These are phyloP conservation scores for Lerista edwardsae DNA, from an alignment of 2,797 vertebrate species.

Conservation along the genomic window DNA sequence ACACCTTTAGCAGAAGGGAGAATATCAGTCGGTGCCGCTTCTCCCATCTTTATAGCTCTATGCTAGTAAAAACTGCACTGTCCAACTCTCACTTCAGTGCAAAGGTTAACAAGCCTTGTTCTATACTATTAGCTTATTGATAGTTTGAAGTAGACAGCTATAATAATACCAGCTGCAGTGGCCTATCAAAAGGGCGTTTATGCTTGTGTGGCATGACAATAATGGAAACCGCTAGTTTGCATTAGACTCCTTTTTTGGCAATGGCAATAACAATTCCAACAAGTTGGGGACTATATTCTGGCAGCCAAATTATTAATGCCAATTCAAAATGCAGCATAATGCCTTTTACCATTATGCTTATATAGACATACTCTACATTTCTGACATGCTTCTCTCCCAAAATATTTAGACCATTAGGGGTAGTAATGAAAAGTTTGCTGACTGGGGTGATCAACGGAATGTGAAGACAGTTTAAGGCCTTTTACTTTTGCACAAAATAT, in stretches of 20 bases:
- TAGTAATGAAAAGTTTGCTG: constrained; percentile 79
- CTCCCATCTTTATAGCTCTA: background rate
- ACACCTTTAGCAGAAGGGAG: background rate
- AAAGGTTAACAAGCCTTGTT: background rate
- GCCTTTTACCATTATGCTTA: constrained; percentile 68
- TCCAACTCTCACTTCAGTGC: background rate
- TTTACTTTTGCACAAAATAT: constrained; percentile 80
- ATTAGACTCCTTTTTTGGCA: constrained; percentile 62
- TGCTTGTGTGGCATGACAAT: constrained; percentile 6
- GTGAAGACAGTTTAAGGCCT: constrained; percentile 83
- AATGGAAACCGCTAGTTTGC: constrained; percentile 51
- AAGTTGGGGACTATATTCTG: constrained; percentile 64
- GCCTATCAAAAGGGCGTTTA: constrained; percentile 47
- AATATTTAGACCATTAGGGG: constrained; percentile 79
- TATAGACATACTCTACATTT: constrained; percentile 72
- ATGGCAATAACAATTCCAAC: constrained; percentile 65
- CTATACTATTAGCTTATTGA: constrained; percentile 1
- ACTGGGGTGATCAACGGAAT: constrained; percentile 82
- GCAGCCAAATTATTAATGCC: constrained; percentile 72
- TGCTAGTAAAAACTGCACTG: background rate
- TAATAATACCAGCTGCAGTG: constrained; percentile 64
- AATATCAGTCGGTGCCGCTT: background rate
- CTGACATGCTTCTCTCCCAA: constrained; percentile 73
- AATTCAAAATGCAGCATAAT: constrained; percentile 72
- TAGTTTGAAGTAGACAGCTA: constrained; percentile 59